These are phyloP conservation scores for Thamnophis sirtalis DNA, from an alignment of 2,113 vertebrate genomes.

Conservation along the genomic window DNA sequence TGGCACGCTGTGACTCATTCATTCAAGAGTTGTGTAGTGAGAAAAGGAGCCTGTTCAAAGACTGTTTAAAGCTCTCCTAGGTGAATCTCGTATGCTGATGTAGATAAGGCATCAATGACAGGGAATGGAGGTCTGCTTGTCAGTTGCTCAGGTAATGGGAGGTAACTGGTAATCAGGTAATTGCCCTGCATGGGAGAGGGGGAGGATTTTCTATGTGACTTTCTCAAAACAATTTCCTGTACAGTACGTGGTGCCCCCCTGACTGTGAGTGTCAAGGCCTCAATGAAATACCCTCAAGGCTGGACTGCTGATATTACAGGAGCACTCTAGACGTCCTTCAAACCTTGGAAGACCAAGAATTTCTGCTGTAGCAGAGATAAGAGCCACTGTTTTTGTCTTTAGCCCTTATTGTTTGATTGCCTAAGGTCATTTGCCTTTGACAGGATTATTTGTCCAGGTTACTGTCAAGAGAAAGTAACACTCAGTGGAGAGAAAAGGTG, in stretches of 20 bases:
- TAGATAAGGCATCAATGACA: not conserved
- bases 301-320: not conserved
- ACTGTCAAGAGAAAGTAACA: not conserved
- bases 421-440: not conserved
- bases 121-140: not conserved
- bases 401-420: not conserved
- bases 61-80: not conserved
- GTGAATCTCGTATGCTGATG: not conserved
- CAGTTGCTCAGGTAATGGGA: not conserved
- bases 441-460: not conserved
- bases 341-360: not conserved
- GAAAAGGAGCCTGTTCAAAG: not conserved
- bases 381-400: not conserved
- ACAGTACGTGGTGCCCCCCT: not conserved
- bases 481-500: not conserved
- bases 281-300: not conserved
- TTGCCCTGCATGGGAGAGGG: not conserved
- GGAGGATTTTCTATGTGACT: not conserved
- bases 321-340: not conserved
- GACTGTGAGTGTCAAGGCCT: not conserved
- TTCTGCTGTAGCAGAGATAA: not conserved
- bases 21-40: constrained; percentile 11
- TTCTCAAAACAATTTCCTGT: not conserved
- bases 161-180: too few species aligned
- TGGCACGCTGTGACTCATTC: constrained; percentile 23